phyloP scores from a whole-genome alignment of 2,797 vertebrate genomes.

The Eupleurogrammus muticus region DNA sequence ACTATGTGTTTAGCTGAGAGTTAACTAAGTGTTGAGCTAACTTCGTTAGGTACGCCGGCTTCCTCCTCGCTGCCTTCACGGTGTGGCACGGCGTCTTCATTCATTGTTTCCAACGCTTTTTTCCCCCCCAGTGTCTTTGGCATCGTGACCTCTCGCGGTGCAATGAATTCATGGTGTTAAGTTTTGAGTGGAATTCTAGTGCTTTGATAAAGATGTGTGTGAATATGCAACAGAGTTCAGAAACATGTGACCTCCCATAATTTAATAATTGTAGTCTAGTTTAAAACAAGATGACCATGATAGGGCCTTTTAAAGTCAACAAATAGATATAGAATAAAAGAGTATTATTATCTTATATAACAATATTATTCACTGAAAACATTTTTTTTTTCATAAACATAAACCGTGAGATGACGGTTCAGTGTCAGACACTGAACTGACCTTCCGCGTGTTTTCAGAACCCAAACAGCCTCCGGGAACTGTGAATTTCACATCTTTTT shows the following conservation, averaged over 20 bases:
- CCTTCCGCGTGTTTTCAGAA: background rate
- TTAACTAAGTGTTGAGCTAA: too few relatives aligned
- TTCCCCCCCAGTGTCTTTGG: background rate
- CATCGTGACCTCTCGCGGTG: background rate
- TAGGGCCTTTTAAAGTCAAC: background rate
- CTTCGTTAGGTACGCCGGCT: too few relatives aligned
- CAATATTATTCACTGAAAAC: background rate
- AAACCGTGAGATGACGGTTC: background rate
- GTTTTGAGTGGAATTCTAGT: background rate
- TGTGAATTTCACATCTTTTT: background rate
- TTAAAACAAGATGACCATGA: too few relatives aligned
- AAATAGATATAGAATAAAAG: background rate
- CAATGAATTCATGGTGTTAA: background rate
- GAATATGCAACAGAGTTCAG: background rate
- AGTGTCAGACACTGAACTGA: background rate
- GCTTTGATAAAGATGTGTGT: background rate
- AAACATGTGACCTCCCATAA: background rate
- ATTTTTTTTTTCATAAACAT: too few relatives aligned
- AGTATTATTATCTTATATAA: conserved; percentile 21
- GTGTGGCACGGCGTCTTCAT: too few relatives aligned
- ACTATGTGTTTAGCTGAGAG: too few relatives aligned
- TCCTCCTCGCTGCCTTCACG: too few relatives aligned
- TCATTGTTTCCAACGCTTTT: too few relatives aligned
- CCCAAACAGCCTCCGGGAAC: background rate
- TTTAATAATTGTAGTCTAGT: too few relatives aligned